A percentile compares a stretch with the other conserved stretches of the same genome.
Conservation (phyloP, 2,113 vertebrate genomes). For the Tychaedon coryphoeus region DNA sequence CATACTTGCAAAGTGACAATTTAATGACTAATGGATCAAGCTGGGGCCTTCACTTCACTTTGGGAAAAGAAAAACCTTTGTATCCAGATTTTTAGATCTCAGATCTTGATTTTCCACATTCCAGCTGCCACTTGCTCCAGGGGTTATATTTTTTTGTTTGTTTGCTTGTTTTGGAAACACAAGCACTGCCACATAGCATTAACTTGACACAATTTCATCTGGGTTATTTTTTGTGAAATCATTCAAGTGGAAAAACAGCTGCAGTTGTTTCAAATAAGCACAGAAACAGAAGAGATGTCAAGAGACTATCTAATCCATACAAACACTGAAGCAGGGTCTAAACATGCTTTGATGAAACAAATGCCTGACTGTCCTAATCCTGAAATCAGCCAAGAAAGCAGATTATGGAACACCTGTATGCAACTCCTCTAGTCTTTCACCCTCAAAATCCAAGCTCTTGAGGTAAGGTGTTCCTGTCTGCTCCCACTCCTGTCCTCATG, state of each 20-base stretch:
- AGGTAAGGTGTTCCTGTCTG: background rate
- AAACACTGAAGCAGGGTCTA: background rate
- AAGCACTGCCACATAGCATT: slow-evolving; percentile 27
- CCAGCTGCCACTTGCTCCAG: background rate
- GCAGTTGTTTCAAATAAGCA: slow-evolving; percentile 8
- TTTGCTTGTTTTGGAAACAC: slow-evolving; percentile 63
- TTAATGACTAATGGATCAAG: background rate
- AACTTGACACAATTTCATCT: slow-evolving; percentile 54
- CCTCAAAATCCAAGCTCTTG: background rate
- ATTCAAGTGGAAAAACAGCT: slow-evolving; percentile 54
- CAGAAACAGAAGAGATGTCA: slow-evolving; percentile 28
- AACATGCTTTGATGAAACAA: background rate
- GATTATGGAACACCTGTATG: background rate
- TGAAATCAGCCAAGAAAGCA: background rate
- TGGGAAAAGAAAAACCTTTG: background rate
- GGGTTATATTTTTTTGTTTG: slow-evolving; percentile 29
- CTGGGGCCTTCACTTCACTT: background rate
- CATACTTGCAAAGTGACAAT: background rate
- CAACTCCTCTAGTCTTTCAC: background rate
- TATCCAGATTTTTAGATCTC: background rate
- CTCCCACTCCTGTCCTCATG: background rate
- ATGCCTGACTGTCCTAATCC: background rate
- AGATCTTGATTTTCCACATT: background rate
- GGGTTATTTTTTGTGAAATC: slow-evolving; percentile 24
- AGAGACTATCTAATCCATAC: slow-evolving; percentile 34